Base-by-base conservation (phyloP, 1,140 invertebrate species). In the Drosophila obscura region DNA sequence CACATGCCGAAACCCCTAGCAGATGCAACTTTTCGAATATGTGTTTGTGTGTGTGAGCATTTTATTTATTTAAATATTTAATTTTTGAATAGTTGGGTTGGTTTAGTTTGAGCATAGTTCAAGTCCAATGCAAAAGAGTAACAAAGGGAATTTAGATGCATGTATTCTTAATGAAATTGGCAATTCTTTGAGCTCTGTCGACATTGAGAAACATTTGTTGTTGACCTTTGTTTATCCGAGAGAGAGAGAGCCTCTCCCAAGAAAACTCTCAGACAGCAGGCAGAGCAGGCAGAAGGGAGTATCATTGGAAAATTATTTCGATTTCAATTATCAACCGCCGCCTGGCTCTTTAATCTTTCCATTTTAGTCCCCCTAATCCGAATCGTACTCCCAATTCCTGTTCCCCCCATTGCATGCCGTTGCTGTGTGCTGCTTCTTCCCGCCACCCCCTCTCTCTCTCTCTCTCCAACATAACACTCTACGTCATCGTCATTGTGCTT, bases 61-160 rank as follows among this genome's bases (percentile, higher is more conserved):
- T 73, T 83, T 83, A 84, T 83, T 83, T 83, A 83, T 80, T 84
- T 84, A 87, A 85, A 83, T 83, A 39, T 39, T 39, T 13, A 74
- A 75, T 65, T 44, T 79, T 71, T 15, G 68, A 57, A 69, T 75
- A 68, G 11, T 13, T 39, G 11, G 11, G 11, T 13, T 39, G 11
- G 11, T 39, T 39, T 39, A 4, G 35, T 69, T 74, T 83, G 65
- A 64, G 61, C 43, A 65, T 79, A 83, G 80, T 83, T 82, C 80
- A 82, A 83, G 80, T 83, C 71, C 75, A 39, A 39, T 13, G 11
- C 35, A 39, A 39, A 13, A 39, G 9, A 5, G 35, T 39, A 39
- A 4, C 9, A 13, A 13, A 39, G 5, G 3, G 35, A 39, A 39
- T 39, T 13, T 13, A 39, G 1, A 39, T 39, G 13, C 0, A 39